phyloP scores from a whole-genome alignment of 2,888 invertebrate genomes.

The Noctua pronuba region DNA sequence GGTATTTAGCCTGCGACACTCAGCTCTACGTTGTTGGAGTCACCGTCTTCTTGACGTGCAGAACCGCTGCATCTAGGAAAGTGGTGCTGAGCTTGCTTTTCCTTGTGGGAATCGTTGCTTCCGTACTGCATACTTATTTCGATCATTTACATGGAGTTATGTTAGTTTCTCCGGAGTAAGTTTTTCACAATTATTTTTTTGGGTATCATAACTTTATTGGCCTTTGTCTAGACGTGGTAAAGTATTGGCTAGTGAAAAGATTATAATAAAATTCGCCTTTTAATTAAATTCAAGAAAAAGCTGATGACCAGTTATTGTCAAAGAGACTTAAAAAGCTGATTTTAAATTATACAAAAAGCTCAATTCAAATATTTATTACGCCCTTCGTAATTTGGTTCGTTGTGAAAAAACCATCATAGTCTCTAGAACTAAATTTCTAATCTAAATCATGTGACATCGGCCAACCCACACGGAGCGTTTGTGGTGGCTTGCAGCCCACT shows the following conservation, averaged over 20 bases:
- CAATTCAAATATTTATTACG: neutral
- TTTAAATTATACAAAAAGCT: neutral
- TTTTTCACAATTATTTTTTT: neutral
- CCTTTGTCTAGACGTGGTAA: neutral
- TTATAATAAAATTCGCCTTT: neutral
- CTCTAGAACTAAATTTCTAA: neutral
- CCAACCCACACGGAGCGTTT: neutral
- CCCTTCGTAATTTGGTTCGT: neutral
- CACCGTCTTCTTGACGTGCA: conserved; percentile 60
- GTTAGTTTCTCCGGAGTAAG: conserved; percentile 47
- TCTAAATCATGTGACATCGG: neutral
- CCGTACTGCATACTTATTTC: conserved; percentile 54
- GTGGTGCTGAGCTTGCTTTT: conserved; percentile 55
- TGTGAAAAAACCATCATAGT: neutral
- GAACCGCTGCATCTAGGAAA: conserved; percentile 35
- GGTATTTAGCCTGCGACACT: conserved; percentile 75
- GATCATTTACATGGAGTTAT: conserved; percentile 46
- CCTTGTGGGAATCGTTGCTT: conserved; percentile 53
- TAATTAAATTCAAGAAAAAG: neutral
- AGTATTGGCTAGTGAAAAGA: neutral
- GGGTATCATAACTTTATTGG: neutral
- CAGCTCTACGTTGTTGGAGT: conserved; percentile 70
- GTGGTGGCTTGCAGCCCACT: neutral
- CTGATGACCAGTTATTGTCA: neutral
- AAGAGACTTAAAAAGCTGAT: neutral